These are phyloP conservation scores for Drosophila siamana DNA, from an alignment of 2,888 invertebrate genomes.

Conservation along the genomic window DNA sequence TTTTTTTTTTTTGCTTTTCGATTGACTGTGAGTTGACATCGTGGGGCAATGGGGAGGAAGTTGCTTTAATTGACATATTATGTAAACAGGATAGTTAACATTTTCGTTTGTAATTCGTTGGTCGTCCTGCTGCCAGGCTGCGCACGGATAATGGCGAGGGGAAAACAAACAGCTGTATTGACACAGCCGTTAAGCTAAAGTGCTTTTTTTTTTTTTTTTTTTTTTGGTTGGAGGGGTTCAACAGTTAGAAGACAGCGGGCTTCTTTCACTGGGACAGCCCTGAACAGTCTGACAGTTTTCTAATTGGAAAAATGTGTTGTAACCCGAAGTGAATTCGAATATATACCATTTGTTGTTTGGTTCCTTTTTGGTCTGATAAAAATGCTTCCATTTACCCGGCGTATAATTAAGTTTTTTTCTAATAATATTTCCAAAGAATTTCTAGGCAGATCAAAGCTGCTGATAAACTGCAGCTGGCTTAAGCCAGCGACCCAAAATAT, in stretches of 20 bases:
- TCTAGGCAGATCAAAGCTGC: slow-evolving; percentile 39
- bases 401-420: slow-evolving; percentile 51
- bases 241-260: slow-evolving; percentile 5
- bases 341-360: slow-evolving; percentile 30
- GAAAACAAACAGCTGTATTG: slow-evolving; percentile 68
- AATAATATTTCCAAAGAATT: slow-evolving; percentile 30
- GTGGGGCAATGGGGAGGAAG: slow-evolving; percentile 1
- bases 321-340: slow-evolving; percentile 11
- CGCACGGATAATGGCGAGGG: neutral
- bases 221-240: too few species aligned
- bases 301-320: slow-evolving; percentile 74
- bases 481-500: slow-evolving; percentile 2
- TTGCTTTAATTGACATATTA: slow-evolving; percentile 80
- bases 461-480: slow-evolving; percentile 65
- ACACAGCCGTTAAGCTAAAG: slow-evolving; percentile 65
- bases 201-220: slow-evolving; percentile 31
- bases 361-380: slow-evolving; percentile 26
- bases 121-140: slow-evolving; percentile 2
- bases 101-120: slow-evolving; percentile 48
- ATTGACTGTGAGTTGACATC: slow-evolving; percentile 58
- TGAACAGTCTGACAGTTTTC: slow-evolving; percentile 47
- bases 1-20: too few species aligned
- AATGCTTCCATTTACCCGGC: slow-evolving; percentile 6
- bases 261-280: neutral
- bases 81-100: slow-evolving; percentile 81